Conservation (phyloP, 2,113 vertebrate genomes). For the Crotalus helleri region DNA sequence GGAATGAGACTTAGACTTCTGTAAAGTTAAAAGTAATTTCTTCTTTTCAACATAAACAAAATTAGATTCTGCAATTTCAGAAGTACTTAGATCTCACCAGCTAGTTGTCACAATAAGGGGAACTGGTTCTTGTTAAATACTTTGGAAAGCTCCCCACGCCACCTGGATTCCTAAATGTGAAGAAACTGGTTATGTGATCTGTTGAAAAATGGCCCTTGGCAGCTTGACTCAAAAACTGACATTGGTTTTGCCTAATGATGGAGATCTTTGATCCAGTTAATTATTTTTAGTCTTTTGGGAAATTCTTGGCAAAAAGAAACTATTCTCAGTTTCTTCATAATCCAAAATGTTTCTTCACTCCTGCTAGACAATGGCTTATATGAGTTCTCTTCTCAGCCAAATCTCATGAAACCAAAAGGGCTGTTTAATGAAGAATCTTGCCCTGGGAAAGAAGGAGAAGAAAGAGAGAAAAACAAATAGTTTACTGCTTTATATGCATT, state of each 20-base stretch:
- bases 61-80: background rate
- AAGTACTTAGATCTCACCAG: background rate
- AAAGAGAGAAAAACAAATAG: background rate
- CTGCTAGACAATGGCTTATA: background rate
- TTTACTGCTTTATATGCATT: background rate
- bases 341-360: background rate
- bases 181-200: conserved; percentile 5
- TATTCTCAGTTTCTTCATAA: background rate
- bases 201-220: conserved; percentile 4
- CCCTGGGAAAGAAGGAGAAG: too few relatives aligned
- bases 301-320: background rate
- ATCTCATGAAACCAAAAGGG: background rate
- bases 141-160: background rate
- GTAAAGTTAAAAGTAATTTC: background rate
- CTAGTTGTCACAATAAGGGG: background rate
- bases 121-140: background rate
- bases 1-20: background rate
- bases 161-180: background rate
- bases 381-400: background rate
- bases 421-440: background rate
- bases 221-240: background rate
- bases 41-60: background rate
- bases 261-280: conserved; percentile 9
- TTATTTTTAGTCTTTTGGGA: background rate
- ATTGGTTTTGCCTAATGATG: background rate